Evolutionary conservation across 2,888 invertebrate species (phyloP), one percentile per base, ranked within the genome.

Genomic region (Synergus japonicus): DNA sequence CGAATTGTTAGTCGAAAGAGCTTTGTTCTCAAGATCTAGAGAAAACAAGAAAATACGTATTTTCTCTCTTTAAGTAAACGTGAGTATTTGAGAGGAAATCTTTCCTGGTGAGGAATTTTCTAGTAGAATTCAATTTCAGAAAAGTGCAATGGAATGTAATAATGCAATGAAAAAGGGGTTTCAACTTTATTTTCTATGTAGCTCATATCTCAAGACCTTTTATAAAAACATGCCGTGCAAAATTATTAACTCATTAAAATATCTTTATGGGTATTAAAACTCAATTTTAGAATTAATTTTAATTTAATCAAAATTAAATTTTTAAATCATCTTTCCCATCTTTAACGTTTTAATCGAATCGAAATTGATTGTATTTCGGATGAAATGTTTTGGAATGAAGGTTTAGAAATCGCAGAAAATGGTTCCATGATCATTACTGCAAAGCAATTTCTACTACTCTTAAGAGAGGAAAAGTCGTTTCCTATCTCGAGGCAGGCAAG

Each of bases 361-460:
- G 4, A 58, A 58, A 58, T 58, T 58, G 54, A 9, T 18, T 18
- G 2, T 18, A 18, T 18, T 10, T 41, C 37, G 43, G 18, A 46
- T 67, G 67, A 46, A 44, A 7, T 44, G 5, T 67, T 67, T 22
- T 8, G 13, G 8, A 58, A 58, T 2, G n/a, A n/a, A 54, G 54
- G 8, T 54, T n/a, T 54, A 54, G n/a, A 54, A 54, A 54, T 54
- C 54, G 8, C n/a, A n/a, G 44, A 67, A 67, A 67, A 43, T 44
- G n/a, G 54, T n/a, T 54, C 43, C 22, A 46, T 44, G 43, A 12
- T 46, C 43, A 67, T 67, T 67, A 67, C 67, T 43, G 44, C 7
- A 18, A 43, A 18, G 43, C 46, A 18, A 46, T 69, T 69, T 69
- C 13, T 66, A 66, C 13, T 44, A 66, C n/a, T 58, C 18, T 58